Base-by-base conservation (phyloP, 2,113 vertebrate species). In the Scolopax mira region DNA sequence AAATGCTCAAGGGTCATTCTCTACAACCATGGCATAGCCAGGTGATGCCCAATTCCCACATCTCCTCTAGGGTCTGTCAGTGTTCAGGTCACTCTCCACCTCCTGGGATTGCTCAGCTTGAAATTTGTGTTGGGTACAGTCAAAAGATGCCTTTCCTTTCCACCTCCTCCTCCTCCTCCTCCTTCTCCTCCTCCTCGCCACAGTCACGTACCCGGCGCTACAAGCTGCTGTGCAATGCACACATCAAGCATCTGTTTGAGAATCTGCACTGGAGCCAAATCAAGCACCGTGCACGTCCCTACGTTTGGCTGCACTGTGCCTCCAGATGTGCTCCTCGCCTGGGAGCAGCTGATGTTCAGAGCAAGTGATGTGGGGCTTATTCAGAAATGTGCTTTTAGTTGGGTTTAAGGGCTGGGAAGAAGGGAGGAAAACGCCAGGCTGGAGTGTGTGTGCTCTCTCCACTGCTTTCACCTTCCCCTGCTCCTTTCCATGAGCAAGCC, bases 331-430 rank as follows among this genome's bases (percentile, higher is more conserved):
- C 71, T 85, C 52, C 54, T 64, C 21, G 4, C 78, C 57, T 8
- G 8, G 12, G 33, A 30, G 19, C 1, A 27, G 13, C 12, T 57
- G 55, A 54, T 22, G 70, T 66, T 78, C 71, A 3, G 6, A 84
- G 64, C 0, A 3, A 77, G 30, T 1, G 0, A 8, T 2, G 35
- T 5, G 46, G 3, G 1, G 48, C 27, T 87, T 60, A 54, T 61
- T 77, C 79, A 77, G 74, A 91, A 70, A 93, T 19, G 1, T 64
- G 66, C 79, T 90, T 66, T 3, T 24, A 39, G 62, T 3, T 67
- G 79, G 44, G 48, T 72, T 75, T 72, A 55, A 87, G 61, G 51
- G 60, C 13, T 33, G 30, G 51, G 28, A 30, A 70, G 39, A 51
- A 95, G 19, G 13, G 33, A 86, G 27, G 37, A 60, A 23, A 54